Percentiles rank a stretch among this genome's conserved stretches.
These are phyloP conservation scores for Drosophila lutescens DNA, from an alignment of 2,888 invertebrate species.

Conservation along the genomic window DNA sequence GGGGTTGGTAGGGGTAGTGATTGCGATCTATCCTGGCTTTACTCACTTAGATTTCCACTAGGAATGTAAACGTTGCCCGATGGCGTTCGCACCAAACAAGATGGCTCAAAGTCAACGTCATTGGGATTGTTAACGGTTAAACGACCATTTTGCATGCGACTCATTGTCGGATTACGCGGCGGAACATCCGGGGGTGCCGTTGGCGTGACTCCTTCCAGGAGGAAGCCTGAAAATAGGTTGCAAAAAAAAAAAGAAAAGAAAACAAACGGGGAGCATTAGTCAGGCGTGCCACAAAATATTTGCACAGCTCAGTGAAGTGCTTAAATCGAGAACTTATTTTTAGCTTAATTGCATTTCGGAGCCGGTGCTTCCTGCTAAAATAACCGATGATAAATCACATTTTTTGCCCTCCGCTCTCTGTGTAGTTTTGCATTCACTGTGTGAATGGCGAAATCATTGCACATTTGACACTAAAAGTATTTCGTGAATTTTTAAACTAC, in stretches of 20 bases:
- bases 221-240: conserved; percentile 88
- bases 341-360: conserved; percentile 20
- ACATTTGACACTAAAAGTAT: conserved; percentile 54
- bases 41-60: conserved; percentile 89
- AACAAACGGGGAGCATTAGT: conserved; percentile 9
- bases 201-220: conserved; percentile 91
- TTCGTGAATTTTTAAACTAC: conserved; percentile 60
- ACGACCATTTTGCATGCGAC: conserved; percentile 95
- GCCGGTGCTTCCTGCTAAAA: not conserved
- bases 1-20: not conserved
- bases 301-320: conserved; percentile 1
- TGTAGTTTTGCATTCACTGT: conserved; percentile 11
- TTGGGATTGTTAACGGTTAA: conserved; percentile 90
- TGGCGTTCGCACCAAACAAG: conserved; percentile 95
- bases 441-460: conserved; percentile 39
- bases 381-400: conserved; percentile 16
- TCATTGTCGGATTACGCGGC: conserved; percentile 96
- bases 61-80: conserved; percentile 97
- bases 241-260: conserved; percentile 11
- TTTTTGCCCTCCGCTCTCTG: not conserved
- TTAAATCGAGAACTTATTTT: conserved; percentile 12
- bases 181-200: conserved; percentile 93
- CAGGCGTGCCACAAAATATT: conserved; percentile 4
- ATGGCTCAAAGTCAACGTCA: conserved; percentile 93
- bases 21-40: conserved; percentile 29